Conservation (phyloP, 2,888 invertebrate genomes). For the Dastarcus helophoroides region DNA sequence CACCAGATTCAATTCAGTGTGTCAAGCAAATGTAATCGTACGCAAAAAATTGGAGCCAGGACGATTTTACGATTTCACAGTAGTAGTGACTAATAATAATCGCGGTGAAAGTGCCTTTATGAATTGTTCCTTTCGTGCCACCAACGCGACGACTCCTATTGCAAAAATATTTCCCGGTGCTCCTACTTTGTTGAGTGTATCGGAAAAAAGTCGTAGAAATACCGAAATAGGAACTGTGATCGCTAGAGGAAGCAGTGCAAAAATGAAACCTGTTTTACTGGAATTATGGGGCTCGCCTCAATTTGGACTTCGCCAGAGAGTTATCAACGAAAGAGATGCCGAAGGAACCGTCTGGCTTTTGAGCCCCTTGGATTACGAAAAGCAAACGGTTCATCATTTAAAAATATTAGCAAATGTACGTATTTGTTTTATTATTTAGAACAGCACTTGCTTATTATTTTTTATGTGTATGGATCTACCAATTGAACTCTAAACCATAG, state of each 20-base stretch:
- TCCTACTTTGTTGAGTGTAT: constrained; percentile 32
- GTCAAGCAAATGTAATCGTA: constrained; percentile 78
- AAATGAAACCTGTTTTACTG: constrained; percentile 66
- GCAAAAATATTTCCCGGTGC: constrained; percentile 75
- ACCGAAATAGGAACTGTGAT: constrained; percentile 73
- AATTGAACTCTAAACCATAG: too few species aligned
- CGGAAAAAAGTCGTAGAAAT: constrained; percentile 43
- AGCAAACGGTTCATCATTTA: constrained; percentile 75
- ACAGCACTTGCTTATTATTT: not conserved
- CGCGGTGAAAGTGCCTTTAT: constrained; percentile 45
- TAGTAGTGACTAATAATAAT: constrained; percentile 53
- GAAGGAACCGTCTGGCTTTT: constrained; percentile 69
- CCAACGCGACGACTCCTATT: constrained; percentile 73
- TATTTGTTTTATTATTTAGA: constrained; percentile 16
- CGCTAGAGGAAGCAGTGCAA: constrained; percentile 67
- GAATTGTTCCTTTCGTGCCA: constrained; percentile 60
- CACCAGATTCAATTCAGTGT: constrained; percentile 75
- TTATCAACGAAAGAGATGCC: constrained; percentile 63
- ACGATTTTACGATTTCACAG: constrained; percentile 72
- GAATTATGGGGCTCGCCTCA: constrained; percentile 73
- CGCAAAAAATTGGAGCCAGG: constrained; percentile 65
- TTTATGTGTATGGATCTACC: too few species aligned
- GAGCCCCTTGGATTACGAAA: constrained; percentile 77
- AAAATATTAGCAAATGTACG: constrained; percentile 82
- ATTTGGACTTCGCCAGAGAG: constrained; percentile 67